Evolutionary conservation across 2,113 vertebrate genomes (phyloP).

Genomic region (Phrynosoma platyrhinos): DNA sequence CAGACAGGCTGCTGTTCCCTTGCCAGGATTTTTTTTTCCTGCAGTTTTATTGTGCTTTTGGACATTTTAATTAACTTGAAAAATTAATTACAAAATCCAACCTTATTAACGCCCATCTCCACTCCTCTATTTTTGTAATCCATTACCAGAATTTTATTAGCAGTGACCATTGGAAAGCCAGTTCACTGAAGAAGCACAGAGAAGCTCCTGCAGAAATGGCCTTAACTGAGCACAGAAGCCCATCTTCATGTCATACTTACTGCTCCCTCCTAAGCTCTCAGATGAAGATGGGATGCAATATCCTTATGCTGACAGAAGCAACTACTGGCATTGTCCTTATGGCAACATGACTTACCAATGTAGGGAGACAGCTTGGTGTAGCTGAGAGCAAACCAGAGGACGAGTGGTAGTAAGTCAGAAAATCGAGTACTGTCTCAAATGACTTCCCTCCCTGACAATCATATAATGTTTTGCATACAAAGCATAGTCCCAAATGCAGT

Average conservation of each 20-base stretch:
- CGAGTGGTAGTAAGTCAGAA: background rate
- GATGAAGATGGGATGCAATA: background rate
- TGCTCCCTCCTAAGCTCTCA: background rate
- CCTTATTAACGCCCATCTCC: constrained; percentile 78
- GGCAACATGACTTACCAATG: background rate
- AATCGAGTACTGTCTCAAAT: background rate
- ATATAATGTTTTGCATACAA: background rate
- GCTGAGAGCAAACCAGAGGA: background rate
- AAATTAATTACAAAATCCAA: constrained; percentile 85
- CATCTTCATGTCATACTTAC: background rate
- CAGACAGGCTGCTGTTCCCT: constrained; percentile 82
- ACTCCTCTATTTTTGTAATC: constrained; percentile 67
- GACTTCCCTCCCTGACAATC: background rate
- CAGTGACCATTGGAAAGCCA: constrained; percentile 74
- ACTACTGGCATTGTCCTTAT: background rate
- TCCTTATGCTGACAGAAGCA: too few relatives aligned
- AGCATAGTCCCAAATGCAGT: background rate
- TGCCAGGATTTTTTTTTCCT: constrained; percentile 81
- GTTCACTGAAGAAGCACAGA: constrained; percentile 42
- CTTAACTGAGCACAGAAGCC: background rate
- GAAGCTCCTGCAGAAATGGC: constrained; percentile 34
- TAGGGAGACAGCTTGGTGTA: background rate
- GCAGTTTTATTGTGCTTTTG: constrained; percentile 86
- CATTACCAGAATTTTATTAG: constrained; percentile 74
- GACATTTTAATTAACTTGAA: constrained; percentile 88